Base-by-base conservation (phyloP, 2,888 invertebrate species). In the Rotaria magnacalcarata region DNA sequence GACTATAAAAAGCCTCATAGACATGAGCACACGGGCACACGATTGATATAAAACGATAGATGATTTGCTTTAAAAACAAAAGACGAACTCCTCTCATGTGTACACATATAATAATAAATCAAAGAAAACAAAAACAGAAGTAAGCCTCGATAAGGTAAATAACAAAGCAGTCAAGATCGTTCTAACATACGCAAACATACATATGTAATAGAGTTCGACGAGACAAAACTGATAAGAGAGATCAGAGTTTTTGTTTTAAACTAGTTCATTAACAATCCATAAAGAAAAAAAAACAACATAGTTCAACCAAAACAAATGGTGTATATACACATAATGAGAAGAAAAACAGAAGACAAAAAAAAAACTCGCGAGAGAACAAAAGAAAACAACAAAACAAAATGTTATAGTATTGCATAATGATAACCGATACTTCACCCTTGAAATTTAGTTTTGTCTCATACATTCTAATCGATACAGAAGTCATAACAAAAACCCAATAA, bases 11-110 rank as follows among this genome's bases (percentile, higher is more conserved):
- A 19, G 34, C 34, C 67, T 67, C 27, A 67, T 67, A 6, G 34
- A 19, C 34, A 67, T 34, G 67, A 67, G 67, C 67, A 67, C 67
- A 34, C 67, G 67, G 67, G 67, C 67, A 67, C 34, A 67, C 67
- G 34, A 67, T 67, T 67, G 67, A 67, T 67, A 67, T 67, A 67
- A 67, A 67, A 67, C 19, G 34, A 67, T 67, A 67, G 67, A 67
- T 67, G 27, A 34, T 67, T 67, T 67, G 67, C 16, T 67, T 67
- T 67, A 6, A 56, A 56, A 56, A 56, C 21, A 67, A 67, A 34
- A 41, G 34, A 67, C 19, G 27, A 34, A 67, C 34, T 41, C 41
- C 34, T 34, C 67, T 67, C n/a, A 67, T 16, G 34, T 67, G 8
- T 34, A 67, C 67, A 67, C 67, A 67, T 7, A 67, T 16, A 67